Conservation (phyloP, 2,888 invertebrate species). For the Chloromyia formosa region DNA sequence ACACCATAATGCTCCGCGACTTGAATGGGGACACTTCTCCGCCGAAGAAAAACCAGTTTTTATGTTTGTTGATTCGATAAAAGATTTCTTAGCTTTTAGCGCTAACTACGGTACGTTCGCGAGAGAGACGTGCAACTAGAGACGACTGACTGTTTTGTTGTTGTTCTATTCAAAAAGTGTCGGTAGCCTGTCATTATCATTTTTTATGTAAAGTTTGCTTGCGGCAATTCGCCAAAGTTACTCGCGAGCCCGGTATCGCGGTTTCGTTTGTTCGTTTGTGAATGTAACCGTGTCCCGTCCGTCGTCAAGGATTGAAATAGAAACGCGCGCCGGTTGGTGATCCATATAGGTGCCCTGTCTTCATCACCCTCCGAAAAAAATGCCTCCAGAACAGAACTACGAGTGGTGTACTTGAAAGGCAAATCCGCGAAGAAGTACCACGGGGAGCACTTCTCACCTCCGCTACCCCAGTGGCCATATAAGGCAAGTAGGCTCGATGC, state of each 20-base stretch:
- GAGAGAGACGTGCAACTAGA: too few species aligned
- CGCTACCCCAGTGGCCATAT: background rate
- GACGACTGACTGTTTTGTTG: too few species aligned
- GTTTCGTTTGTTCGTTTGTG: slow-evolving; percentile 12
- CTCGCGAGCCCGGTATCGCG: background rate
- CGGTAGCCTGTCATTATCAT: slow-evolving; percentile 30
- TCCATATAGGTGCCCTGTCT: slow-evolving; percentile 23
- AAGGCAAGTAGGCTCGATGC: slow-evolving; percentile 1
- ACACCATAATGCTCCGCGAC: too few species aligned
- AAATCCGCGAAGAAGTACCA: background rate
- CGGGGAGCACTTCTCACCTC: slow-evolving; percentile 6
- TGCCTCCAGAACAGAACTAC: background rate
- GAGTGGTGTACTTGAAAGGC: slow-evolving; percentile 26
- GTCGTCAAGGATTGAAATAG: slow-evolving; percentile 15
- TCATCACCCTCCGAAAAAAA: too few species aligned
- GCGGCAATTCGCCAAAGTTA: background rate
- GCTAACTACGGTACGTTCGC: too few species aligned
- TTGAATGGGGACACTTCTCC: too few species aligned
- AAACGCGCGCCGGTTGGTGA: too few species aligned
- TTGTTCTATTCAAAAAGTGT: slow-evolving; percentile 13
- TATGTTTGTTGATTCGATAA: too few species aligned
- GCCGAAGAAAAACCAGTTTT: too few species aligned
- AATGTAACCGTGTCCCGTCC: too few species aligned
- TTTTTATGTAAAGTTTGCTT: slow-evolving; percentile 4
- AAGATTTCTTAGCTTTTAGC: too few species aligned